Conservation (phyloP, 2,113 vertebrate genomes). For the Oreotrochilus melanogaster region DNA sequence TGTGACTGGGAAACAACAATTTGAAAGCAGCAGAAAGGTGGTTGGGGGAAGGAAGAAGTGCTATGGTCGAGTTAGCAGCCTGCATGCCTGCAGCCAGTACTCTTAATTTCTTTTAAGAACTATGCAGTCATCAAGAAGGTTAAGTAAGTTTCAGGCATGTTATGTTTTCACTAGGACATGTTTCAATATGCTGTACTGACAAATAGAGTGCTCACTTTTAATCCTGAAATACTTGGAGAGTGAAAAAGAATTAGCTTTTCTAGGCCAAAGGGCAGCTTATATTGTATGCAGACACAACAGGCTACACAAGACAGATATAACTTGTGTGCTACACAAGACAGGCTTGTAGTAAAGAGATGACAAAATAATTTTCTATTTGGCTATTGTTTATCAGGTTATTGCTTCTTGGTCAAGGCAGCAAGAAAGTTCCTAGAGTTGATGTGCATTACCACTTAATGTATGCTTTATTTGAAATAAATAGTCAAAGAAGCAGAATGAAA, state of each 20-base stretch:
- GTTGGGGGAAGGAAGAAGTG: background rate
- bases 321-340: no score
- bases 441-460: background rate
- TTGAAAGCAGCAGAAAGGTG: background rate
- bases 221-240: background rate
- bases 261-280: background rate
- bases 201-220: background rate
- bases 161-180: background rate
- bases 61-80: background rate
- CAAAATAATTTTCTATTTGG: background rate
- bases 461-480: background rate
- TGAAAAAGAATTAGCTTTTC: background rate
- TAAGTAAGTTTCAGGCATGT: background rate
- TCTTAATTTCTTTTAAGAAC: background rate
- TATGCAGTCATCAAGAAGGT: background rate
- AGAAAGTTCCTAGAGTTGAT: background rate
- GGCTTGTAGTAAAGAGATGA: background rate
- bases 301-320: no score
- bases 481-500: background rate
- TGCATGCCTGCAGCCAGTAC: background rate
- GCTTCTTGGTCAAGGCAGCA: background rate
- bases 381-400: background rate
- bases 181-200: background rate
- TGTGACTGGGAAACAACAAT: background rate
- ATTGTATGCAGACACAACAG: rapidly evolving